A percentile compares a stretch with the other conserved stretches of the same genome.
phyloP scores from a whole-genome alignment of 2,888 invertebrate genomes.

The Melanophora roralis region DNA sequence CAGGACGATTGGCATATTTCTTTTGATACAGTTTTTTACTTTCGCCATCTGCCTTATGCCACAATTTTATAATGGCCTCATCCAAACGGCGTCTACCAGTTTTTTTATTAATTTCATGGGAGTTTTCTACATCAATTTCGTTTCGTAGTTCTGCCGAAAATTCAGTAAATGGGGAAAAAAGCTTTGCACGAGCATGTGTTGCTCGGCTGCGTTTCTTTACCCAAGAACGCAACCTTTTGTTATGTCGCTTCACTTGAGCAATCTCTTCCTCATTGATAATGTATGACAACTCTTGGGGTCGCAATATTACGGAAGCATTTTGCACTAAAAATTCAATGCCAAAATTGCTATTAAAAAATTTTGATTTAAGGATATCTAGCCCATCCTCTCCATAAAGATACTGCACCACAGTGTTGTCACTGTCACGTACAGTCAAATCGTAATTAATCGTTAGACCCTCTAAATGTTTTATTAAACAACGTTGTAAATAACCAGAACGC shows the following conservation, averaged over 20 bases:
- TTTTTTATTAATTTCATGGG: slow-evolving; percentile 77
- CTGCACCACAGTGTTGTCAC: slow-evolving; percentile 94
- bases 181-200: slow-evolving; percentile 7
- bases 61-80: slow-evolving; percentile 81
- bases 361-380: slow-evolving; percentile 90
- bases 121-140: slow-evolving; percentile 77
- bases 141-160: slow-evolving; percentile 80
- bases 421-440: slow-evolving; percentile 96
- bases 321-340: slow-evolving; percentile 89
- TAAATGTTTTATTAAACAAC: slow-evolving; percentile 97
- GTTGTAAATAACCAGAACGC: slow-evolving; percentile 97
- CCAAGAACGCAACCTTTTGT: slow-evolving; percentile 82
- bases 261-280: slow-evolving; percentile 80
- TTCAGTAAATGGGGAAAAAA: slow-evolving; percentile 79
- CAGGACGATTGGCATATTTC: slow-evolving; percentile 81
- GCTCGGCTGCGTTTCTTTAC: slow-evolving; percentile 76
- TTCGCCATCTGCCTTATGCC: slow-evolving; percentile 82
- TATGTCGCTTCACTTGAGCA: slow-evolving; percentile 79
- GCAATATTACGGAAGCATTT: slow-evolving; percentile 84
- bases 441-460: slow-evolving; percentile 96
- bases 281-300: slow-evolving; percentile 79
- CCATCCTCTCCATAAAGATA: slow-evolving; percentile 97
- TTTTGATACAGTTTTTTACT: slow-evolving; percentile 78
- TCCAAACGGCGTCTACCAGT: slow-evolving; percentile 81
- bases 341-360: slow-evolving; percentile 85